These are phyloP conservation scores for Microcebus murinus DNA, from an alignment of 2,113 vertebrate genomes.

Conservation along the genomic window DNA sequence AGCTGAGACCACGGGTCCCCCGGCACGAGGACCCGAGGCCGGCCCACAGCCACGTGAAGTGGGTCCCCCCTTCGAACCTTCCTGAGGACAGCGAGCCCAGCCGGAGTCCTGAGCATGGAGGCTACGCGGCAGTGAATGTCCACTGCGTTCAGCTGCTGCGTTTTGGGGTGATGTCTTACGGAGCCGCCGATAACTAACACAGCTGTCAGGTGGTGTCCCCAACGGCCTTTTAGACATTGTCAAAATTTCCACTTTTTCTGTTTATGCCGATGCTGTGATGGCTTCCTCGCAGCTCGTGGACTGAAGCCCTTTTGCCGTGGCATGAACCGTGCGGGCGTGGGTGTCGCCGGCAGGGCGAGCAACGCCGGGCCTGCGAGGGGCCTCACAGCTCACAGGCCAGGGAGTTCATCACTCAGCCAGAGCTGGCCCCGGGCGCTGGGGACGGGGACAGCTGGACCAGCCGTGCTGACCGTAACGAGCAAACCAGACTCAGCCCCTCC, in stretches of 20 bases:
- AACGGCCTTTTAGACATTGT: background rate
- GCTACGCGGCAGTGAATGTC: too few relatives aligned
- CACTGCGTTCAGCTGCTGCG: background rate
- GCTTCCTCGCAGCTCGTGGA: background rate
- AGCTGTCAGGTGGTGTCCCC: background rate
- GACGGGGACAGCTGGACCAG: too few relatives aligned
- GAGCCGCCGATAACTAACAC: background rate
- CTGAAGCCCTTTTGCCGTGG: accelerated
- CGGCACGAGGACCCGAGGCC: background rate
- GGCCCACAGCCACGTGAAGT: accelerated
- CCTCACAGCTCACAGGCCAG: background rate
- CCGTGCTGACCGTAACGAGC: background rate
- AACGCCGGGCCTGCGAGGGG: background rate
- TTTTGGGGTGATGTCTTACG: background rate
- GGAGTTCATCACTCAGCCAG: too few relatives aligned
- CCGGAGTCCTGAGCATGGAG: background rate
- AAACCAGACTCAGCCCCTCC: background rate
- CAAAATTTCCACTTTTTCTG: background rate
- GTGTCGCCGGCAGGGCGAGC: too few relatives aligned
- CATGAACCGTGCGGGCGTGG: background rate
- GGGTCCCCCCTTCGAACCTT: accelerated
- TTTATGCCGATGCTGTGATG: background rate
- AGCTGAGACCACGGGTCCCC: background rate
- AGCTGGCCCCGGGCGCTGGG: background rate
- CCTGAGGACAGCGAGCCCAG: background rate